Base-by-base conservation (phyloP, 2,113 vertebrate genomes). In the Uria lomvia region DNA sequence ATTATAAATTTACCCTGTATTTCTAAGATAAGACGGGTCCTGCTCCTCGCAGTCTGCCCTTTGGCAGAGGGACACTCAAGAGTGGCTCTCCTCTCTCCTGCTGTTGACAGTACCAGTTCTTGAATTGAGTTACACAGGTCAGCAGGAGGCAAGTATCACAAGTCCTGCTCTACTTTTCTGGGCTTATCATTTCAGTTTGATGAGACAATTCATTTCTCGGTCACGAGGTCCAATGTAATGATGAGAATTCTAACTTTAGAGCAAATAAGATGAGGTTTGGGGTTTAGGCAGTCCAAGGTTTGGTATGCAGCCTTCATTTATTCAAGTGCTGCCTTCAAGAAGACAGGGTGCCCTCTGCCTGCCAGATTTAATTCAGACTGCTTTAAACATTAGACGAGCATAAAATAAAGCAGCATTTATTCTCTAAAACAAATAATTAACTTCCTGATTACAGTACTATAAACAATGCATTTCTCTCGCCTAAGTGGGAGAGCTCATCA, bases 301-400 rank as follows among this genome's bases (percentile, higher is more conserved):
- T 86, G 19, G 22, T 58, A 80, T 6, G 12, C 11, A 73, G 72
- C 38, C 72, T 73, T 88, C 47, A 70, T 55, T 73, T 86, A 56
- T 73, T 56, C 13, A 1, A 55, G 22, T 18, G 11, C 26, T 73
- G 38, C 45, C 94, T 91, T 87, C 59, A 84, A 91, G 59, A 96
- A 96, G 82, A 92, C 3, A 94, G 71, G 62, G 72, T 86, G 95
- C 91, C 91, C 91, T 86, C 92, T 95, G 68, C 88, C 92, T 96
- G 89, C 18, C 89, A 81, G 56, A 92, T 91, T 74, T 53, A 70
- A 66, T 91, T 80, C 79, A 92, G 72, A 45, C 59, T 80, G 32
- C 72, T 95, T 74, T 42, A 91, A 67, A 70, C 42, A n/a, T 62
- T n/a, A 70, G 36, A 91, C 1, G 1, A 80, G 2, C 13, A 53